phyloP scores from a whole-genome alignment of 1,140 invertebrate species.

The Bemisia tabaci region DNA sequence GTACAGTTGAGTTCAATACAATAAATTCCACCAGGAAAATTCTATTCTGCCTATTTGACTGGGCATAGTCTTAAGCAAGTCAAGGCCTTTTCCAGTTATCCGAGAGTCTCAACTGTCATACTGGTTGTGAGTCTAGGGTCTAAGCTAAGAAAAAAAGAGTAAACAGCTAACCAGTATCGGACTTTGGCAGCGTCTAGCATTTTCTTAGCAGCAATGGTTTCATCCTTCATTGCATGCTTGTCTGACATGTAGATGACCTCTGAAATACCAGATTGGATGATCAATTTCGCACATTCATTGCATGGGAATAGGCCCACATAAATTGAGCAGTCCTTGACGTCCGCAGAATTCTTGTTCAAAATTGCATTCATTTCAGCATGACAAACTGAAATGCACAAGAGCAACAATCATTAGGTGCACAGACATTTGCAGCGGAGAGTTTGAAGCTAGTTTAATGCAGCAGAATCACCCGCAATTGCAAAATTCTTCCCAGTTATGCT shows the following conservation, averaged over 20 bases:
- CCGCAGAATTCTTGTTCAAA: slow-evolving; percentile 69
- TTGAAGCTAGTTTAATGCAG: too few relatives aligned
- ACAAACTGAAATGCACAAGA: slow-evolving; percentile 55
- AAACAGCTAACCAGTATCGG: not conserved
- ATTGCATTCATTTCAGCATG: slow-evolving; percentile 97
- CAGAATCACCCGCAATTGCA: too few relatives aligned
- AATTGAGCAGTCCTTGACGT: slow-evolving; percentile 63
- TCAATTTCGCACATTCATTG: slow-evolving; percentile 92
- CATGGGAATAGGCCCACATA: slow-evolving; percentile 87
- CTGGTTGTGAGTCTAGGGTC: too few relatives aligned
- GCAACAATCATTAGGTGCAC: slow-evolving; percentile 8
- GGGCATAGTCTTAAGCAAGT: too few relatives aligned
- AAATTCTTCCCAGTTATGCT: too few relatives aligned
- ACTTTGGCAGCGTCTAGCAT: slow-evolving; percentile 68
- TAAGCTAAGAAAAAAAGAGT: too few relatives aligned
- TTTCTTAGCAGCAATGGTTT: slow-evolving; percentile 54
- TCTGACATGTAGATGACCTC: slow-evolving; percentile 67
- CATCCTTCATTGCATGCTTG: slow-evolving; percentile 53
- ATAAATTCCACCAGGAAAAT: too few relatives aligned
- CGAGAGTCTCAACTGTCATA: too few relatives aligned
- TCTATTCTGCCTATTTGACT: too few relatives aligned
- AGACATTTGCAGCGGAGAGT: too few relatives aligned
- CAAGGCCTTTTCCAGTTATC: too few relatives aligned
- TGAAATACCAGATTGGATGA: slow-evolving; percentile 88
- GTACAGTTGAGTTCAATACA: too few relatives aligned